Percentiles rank a stretch among this genome's conserved stretches.
Evolutionary conservation across 30 jellyfish, hydroid and myxozoan species (phyloP).

Genomic region (Hydra vulgaris): DNA sequence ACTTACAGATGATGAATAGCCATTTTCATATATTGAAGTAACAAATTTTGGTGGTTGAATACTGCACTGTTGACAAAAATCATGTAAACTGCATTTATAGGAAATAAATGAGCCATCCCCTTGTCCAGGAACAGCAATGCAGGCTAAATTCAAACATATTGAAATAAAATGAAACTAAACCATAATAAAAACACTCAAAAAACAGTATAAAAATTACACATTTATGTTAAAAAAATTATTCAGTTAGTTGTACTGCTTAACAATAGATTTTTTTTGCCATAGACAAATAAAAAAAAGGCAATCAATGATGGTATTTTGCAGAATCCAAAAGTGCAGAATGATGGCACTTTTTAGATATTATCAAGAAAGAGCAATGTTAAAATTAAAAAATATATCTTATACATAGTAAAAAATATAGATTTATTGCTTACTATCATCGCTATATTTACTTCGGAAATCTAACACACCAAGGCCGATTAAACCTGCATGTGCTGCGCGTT

Average conservation of each 20-base stretch:
- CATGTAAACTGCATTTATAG: conserved; percentile 97
- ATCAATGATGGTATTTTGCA: too few species aligned
- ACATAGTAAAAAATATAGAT: background rate
- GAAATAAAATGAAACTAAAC: background rate
- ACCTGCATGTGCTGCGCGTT: conserved; percentile 85
- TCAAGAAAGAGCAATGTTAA: background rate
- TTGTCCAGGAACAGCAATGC: conserved; percentile 93
- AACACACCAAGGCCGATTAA: conserved; percentile 66
- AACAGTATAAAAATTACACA: background rate
- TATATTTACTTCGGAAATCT: conserved; percentile 39
- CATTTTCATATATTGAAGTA: conserved; percentile 61
- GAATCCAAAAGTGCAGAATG: too few species aligned
- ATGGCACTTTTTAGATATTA: background rate
- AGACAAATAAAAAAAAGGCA: too few species aligned
- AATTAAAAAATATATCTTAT: background rate
- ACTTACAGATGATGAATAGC: conserved; percentile 78
- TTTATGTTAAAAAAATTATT: background rate
- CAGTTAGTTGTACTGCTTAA: background rate
- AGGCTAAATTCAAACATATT: conserved; percentile 35
- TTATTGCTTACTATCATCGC: conserved; percentile 50
- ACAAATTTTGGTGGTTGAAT: conserved; percentile 87
- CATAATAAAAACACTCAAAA: background rate
- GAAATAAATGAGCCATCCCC: conserved; percentile 93
- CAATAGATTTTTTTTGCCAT: too few species aligned
- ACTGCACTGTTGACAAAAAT: conserved; percentile 96